Percentiles rank a stretch among this genome's conserved stretches.
These are phyloP conservation scores for Brachionus manjavacas DNA, from an alignment of 1,140 invertebrate species.

Conservation along the genomic window DNA sequence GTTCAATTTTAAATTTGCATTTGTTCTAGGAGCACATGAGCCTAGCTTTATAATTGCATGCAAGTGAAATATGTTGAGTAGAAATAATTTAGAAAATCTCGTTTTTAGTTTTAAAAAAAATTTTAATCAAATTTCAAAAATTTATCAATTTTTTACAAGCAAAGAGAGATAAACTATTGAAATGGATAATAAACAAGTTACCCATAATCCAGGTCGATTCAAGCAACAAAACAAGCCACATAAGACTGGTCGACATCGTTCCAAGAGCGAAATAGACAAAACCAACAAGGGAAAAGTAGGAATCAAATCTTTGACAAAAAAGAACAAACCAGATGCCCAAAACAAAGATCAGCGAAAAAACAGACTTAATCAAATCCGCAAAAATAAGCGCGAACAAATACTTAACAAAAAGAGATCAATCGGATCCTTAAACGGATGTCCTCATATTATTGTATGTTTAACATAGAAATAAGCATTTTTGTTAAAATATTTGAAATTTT, in stretches of 20 bases:
- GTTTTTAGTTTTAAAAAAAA: not conserved
- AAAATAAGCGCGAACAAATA: slow-evolving; percentile 19
- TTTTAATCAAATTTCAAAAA: not conserved
- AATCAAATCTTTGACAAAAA: slow-evolving; percentile 6
- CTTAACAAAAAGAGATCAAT: slow-evolving; percentile 37
- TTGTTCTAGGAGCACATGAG: not conserved
- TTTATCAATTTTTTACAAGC: too few species aligned
- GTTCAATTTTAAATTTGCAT: not conserved
- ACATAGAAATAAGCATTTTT: not conserved
- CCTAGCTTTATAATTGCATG: not conserved
- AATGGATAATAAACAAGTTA: slow-evolving; percentile 35
- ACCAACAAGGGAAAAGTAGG: slow-evolving; percentile 33
- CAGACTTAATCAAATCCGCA: not conserved
- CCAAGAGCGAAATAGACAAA: slow-evolving; percentile 38
- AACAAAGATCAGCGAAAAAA: slow-evolving; percentile 32
- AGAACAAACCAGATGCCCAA: not conserved
- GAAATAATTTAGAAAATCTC: not conserved
- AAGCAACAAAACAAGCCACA: slow-evolving; percentile 42
- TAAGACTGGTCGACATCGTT: slow-evolving; percentile 39
- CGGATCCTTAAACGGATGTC: slow-evolving; percentile 1
- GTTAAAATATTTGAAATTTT: too few species aligned
- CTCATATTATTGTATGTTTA: slow-evolving; percentile 25
- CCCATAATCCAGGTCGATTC: not conserved
- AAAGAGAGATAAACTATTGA: not conserved
- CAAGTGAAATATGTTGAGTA: not conserved